Conservation (phyloP, 1,140 invertebrate genomes). For the Mactra quadrangularis region DNA sequence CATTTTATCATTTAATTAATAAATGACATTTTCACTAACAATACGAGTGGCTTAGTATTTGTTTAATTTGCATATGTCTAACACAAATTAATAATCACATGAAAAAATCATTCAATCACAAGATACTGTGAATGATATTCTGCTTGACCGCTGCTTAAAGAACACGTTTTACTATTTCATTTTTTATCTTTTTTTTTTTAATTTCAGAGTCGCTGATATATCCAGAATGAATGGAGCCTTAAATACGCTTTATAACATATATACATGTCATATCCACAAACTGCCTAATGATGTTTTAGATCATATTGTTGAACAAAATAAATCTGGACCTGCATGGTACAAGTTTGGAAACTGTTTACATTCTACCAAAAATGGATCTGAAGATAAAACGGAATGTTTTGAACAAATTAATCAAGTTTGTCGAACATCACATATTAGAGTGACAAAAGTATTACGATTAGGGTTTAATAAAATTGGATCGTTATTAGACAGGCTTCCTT, state of each 20-base stretch:
- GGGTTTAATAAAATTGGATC: constrained; percentile 7
- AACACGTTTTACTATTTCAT: no score
- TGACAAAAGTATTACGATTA: constrained; percentile 50
- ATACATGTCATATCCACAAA: neutral
- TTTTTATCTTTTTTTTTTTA: no score
- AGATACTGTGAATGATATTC: no score
- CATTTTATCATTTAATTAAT: no score
- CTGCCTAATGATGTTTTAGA: neutral
- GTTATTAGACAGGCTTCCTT: constrained; percentile 34
- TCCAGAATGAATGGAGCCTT: neutral
- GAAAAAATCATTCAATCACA: no score
- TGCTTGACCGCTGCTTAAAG: no score
- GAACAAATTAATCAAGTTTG: neutral
- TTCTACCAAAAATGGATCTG: no score
- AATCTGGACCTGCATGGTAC: constrained; percentile 14
- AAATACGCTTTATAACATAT: neutral
- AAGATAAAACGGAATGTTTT: neutral
- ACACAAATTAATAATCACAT: no score
- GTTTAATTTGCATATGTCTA: no score
- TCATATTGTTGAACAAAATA: constrained; percentile 8
- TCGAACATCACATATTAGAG: neutral
- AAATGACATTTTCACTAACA: no score
- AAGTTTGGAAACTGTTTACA: constrained; percentile 7
- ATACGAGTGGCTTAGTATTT: no score
- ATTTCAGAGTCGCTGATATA: no score